Conservation (phyloP, 2,888 invertebrate genomes). For the Tinea pellionella region DNA sequence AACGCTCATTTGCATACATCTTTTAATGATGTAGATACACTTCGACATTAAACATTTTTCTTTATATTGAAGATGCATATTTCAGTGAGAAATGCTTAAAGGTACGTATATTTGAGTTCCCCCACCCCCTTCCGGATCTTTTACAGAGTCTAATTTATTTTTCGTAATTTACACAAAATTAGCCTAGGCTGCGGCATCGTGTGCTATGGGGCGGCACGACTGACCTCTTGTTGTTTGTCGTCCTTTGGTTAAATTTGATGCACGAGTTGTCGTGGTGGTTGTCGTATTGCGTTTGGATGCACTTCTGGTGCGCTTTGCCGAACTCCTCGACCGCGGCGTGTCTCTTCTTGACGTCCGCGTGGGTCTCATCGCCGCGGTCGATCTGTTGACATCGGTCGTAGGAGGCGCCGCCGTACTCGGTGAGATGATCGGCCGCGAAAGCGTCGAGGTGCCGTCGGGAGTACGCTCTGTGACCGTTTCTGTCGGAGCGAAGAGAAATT, state of each 20-base stretch:
- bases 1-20: too few species aligned
- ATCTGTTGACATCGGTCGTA: constrained; percentile 56
- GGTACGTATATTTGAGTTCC: too few species aligned
- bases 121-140: too few species aligned
- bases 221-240: constrained; percentile 25
- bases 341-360: constrained; percentile 50
- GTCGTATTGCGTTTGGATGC: constrained; percentile 52
- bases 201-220: too few species aligned
- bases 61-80: too few species aligned
- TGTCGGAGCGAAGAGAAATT: constrained; percentile 33
- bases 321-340: constrained; percentile 62
- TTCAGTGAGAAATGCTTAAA: too few species aligned
- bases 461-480: constrained; percentile 66
- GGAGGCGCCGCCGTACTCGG: constrained; percentile 44
- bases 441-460: constrained; percentile 66
- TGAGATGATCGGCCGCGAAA: constrained; percentile 63
- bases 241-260: constrained; percentile 62
- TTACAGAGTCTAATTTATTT: too few species aligned
- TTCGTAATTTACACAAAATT: too few species aligned
- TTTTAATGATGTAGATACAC: too few species aligned
- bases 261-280: constrained; percentile 40
- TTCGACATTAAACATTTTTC: too few species aligned
- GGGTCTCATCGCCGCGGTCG: constrained; percentile 61
- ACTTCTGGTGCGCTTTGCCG: constrained; percentile 63
- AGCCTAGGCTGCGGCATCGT: too few species aligned